A percentile compares a stretch with the other conserved stretches of the same genome.
Evolutionary conservation across 2,797 vertebrate species (phyloP).

Genomic region (Odontamblyopus rebecca): DNA sequence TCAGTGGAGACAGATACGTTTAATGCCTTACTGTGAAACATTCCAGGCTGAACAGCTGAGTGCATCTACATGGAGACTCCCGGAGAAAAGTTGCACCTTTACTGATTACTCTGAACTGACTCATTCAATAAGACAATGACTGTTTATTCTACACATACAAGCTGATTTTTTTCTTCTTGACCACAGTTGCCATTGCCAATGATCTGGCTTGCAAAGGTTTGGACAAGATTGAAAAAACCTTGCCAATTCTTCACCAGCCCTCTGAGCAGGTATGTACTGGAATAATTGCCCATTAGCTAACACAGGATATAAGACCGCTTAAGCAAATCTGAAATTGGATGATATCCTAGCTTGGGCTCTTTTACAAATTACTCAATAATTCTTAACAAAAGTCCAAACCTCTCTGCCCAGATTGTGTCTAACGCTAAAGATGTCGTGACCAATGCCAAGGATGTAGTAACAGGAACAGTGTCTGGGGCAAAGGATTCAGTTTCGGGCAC

Average conservation of each 20-base stretch:
- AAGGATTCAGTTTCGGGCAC: conserved; percentile 83
- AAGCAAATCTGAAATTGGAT: conserved; percentile 17
- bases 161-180: background rate
- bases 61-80: too few relatives aligned
- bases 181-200: conserved; percentile 87
- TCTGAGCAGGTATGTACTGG: conserved; percentile 81
- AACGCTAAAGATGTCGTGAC: conserved; percentile 83
- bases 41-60: too few relatives aligned
- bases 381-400: background rate
- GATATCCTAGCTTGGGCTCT: conserved; percentile 17
- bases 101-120: background rate
- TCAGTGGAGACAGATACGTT: too few relatives aligned
- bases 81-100: too few relatives aligned
- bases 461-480: conserved; percentile 79
- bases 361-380: conserved; percentile 21
- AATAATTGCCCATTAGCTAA: background rate
- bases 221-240: conserved; percentile 89
- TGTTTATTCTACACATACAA: background rate
- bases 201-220: conserved; percentile 89
- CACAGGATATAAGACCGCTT: background rate
- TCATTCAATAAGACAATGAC: background rate
- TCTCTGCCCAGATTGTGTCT: conserved; percentile 80
- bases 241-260: conserved; percentile 89
- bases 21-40: too few relatives aligned
- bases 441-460: conserved; percentile 80